Conservation (phyloP, 2,113 vertebrate genomes). For the Prinia subflava region DNA sequence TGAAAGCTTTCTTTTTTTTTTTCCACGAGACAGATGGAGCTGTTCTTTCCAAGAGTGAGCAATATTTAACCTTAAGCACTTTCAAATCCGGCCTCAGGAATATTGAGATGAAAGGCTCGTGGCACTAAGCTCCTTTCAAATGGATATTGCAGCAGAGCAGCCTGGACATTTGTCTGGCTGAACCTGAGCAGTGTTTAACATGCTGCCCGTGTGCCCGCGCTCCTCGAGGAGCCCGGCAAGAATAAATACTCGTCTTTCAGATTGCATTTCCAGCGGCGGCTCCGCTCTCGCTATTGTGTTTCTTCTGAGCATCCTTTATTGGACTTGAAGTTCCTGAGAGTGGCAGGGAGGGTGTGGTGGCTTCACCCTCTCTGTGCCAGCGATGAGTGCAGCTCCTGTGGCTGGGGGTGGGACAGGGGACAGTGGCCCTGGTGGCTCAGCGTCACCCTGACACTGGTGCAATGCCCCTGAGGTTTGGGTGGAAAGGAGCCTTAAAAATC, state of each 20-base stretch:
- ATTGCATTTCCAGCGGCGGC: slow-evolving; percentile 4
- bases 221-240: slow-evolving; percentile 35
- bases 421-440: background rate
- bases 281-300: background rate
- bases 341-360: background rate
- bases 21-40: slow-evolving; percentile 42
- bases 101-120: slow-evolving; percentile 63
- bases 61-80: slow-evolving; percentile 68
- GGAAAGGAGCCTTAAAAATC: background rate
- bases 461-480: accelerated
- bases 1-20: slow-evolving; percentile 31
- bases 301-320: slow-evolving; percentile 8
- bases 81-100: slow-evolving; percentile 62
- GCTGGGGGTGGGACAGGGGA: background rate
- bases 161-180: slow-evolving; percentile 46
- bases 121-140: slow-evolving; percentile 58
- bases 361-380: background rate
- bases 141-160: slow-evolving; percentile 50
- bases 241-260: slow-evolving; percentile 54
- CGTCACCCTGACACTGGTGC: accelerated
- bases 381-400: background rate
- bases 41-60: slow-evolving; percentile 62
- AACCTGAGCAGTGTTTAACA: slow-evolving; percentile 38
- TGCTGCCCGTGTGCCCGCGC: background rate
- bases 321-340: slow-evolving; percentile 11